phyloP scores from a whole-genome alignment of 2,113 vertebrate species.

The Speoplatyrhinus poulsoni region DNA sequence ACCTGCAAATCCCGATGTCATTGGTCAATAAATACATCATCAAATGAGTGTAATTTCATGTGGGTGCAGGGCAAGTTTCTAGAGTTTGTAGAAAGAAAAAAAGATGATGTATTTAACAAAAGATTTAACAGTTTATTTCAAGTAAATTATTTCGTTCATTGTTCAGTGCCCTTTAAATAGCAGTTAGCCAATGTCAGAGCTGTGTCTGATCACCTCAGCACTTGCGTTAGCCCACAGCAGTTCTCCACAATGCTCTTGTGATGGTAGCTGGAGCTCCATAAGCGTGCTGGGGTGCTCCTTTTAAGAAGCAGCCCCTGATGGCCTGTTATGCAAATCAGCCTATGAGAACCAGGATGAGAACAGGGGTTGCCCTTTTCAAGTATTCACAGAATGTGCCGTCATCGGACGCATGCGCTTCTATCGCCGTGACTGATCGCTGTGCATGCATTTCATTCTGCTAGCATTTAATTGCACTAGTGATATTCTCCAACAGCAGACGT shows the following conservation, averaged over 20 bases:
- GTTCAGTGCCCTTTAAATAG: too few species aligned
- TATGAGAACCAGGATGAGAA: background rate
- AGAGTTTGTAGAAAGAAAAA: too few species aligned
- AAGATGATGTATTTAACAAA: too few species aligned
- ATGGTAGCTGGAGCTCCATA: conserved; percentile 18
- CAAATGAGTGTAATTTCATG: too few species aligned
- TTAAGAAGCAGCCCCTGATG: conserved; percentile 11
- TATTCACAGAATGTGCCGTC: background rate
- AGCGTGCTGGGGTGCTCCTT: conserved; percentile 43
- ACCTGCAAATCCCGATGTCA: too few species aligned
- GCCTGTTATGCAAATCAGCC: conserved; percentile 18
- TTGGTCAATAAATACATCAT: too few species aligned
- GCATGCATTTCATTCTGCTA: background rate
- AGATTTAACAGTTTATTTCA: too few species aligned
- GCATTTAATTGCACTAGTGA: background rate
- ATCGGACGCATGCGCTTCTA: background rate
- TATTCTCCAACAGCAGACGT: background rate
- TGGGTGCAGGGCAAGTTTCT: too few species aligned
- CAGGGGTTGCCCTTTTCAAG: background rate
- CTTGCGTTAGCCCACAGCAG: background rate
- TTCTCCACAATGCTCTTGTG: background rate
- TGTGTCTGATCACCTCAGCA: background rate
- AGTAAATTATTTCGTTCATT: too few species aligned
- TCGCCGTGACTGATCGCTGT: background rate
- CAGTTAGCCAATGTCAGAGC: too few species aligned